These are phyloP conservation scores for Drosophila erecta DNA, from an alignment of 1,140 invertebrate species.

Conservation along the genomic window DNA sequence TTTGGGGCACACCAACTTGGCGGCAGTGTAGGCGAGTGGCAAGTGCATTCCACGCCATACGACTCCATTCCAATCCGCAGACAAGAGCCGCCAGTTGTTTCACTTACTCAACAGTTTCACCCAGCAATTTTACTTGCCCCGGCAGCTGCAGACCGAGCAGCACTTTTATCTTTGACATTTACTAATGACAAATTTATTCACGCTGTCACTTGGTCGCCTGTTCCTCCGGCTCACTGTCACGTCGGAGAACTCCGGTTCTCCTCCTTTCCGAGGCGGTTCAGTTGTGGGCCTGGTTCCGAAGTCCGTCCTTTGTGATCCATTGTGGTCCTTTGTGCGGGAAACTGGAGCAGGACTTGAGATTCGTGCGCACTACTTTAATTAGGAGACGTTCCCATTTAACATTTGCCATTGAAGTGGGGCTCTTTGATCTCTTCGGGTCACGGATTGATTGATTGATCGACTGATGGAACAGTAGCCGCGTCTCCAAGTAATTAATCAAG, in stretches of 20 bases:
- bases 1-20: slow-evolving; percentile 23
- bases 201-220: slow-evolving; percentile 74
- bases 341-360: slow-evolving; percentile 59
- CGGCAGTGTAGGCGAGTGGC: slow-evolving; percentile 35
- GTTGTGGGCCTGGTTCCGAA: slow-evolving; percentile 3
- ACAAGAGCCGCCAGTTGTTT: slow-evolving; percentile 66
- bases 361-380: slow-evolving; percentile 67
- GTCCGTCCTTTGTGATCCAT: slow-evolving; percentile 36
- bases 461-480: slow-evolving; percentile 48
- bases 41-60: slow-evolving; percentile 59
- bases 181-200: slow-evolving; percentile 84
- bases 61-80: slow-evolving; percentile 47
- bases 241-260: slow-evolving; percentile 1
- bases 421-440: slow-evolving; percentile 61
- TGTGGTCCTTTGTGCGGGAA: slow-evolving; percentile 40
- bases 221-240: slow-evolving; percentile 51
- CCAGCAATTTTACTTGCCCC: slow-evolving; percentile 19
- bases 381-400: slow-evolving; percentile 27
- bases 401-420: slow-evolving; percentile 59
- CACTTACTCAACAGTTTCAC: slow-evolving; percentile 59
- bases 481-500: slow-evolving; percentile 44
- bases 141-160: slow-evolving; percentile 52
- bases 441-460: slow-evolving; percentile 52
- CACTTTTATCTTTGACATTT: slow-evolving; percentile 80
- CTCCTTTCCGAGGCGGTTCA: slow-evolving; percentile 6